Percentiles rank a stretch among this genome's conserved stretches.
Conservation (phyloP, 2,113 vertebrate species). For the Petroica traversi region DNA sequence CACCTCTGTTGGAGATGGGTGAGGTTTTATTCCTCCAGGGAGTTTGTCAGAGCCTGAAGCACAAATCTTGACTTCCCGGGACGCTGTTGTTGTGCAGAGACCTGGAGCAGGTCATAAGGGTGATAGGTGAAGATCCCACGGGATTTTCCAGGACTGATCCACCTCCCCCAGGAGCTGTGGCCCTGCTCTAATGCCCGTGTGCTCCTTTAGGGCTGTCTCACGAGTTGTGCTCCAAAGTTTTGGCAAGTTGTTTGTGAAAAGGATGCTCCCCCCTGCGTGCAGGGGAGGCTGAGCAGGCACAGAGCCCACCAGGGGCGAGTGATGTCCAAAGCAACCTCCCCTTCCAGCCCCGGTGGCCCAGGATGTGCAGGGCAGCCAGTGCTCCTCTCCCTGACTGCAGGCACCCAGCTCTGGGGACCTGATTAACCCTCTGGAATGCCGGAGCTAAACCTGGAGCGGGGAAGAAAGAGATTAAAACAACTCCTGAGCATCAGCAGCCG, state of each 20-base stretch:
- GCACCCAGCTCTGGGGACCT: neutral
- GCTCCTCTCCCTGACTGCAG: neutral
- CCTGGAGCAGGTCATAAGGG: neutral
- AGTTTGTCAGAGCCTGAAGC: neutral
- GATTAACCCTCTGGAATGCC: neutral
- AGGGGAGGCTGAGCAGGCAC: neutral
- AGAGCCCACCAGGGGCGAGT: accelerated
- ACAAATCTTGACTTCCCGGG: neutral
- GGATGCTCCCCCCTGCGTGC: neutral
- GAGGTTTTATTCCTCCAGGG: neutral
- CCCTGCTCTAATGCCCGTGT: accelerated
- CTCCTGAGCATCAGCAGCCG: neutral
- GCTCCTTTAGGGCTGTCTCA: neutral
- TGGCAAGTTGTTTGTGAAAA: neutral
- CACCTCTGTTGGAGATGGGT: neutral
- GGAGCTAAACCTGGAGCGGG: neutral
- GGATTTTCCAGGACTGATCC: neutral
- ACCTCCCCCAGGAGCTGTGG: neutral
- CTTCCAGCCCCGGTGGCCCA: neutral
- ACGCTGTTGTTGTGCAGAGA: neutral
- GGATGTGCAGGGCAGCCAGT: neutral
- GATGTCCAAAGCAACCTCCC: accelerated
- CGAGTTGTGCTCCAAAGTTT: neutral
- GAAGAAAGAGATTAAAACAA: neutral
- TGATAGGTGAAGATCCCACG: neutral